Percentiles rank a stretch among this genome's conserved stretches.
Conservation (phyloP, 2,888 invertebrate genomes). For the Neoascia interrupta region DNA sequence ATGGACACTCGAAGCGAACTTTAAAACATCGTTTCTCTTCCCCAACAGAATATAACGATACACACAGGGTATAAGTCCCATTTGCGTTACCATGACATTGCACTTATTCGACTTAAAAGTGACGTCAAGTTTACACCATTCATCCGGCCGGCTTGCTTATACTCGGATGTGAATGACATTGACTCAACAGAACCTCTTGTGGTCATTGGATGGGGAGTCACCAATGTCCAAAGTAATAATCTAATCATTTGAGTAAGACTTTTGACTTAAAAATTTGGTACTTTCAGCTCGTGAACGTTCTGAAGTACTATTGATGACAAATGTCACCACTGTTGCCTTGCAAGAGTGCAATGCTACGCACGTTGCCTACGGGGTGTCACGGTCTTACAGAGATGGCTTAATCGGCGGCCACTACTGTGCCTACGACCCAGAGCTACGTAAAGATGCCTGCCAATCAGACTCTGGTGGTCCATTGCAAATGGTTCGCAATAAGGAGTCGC, state of each 20-base stretch:
- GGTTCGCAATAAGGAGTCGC: slow-evolving; percentile 5
- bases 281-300: slow-evolving; percentile 67
- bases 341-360: slow-evolving; percentile 60
- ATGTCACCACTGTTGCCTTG: slow-evolving; percentile 67
- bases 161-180: slow-evolving; percentile 63
- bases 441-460: slow-evolving; percentile 71
- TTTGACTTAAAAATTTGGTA: neutral
- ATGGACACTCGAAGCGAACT: no score
- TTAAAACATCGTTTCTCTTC: no score
- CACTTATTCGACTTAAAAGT: slow-evolving; percentile 65
- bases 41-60: slow-evolving; percentile 53
- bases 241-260: neutral
- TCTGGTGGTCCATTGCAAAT: slow-evolving; percentile 72
- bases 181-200: slow-evolving; percentile 31
- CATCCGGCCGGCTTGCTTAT: slow-evolving; percentile 71
- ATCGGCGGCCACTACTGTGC: slow-evolving; percentile 71
- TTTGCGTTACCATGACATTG: slow-evolving; percentile 71
- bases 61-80: slow-evolving; percentile 50
- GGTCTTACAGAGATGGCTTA: slow-evolving; percentile 29
- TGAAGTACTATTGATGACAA: slow-evolving; percentile 66
- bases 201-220: slow-evolving; percentile 72
- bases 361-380: neutral
- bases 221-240: slow-evolving; percentile 54
- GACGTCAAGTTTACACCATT: slow-evolving; percentile 26
- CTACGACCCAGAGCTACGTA: slow-evolving; percentile 56